phyloP scores from a whole-genome alignment of 2,113 vertebrate genomes.

The Corythaixoides concolor region DNA sequence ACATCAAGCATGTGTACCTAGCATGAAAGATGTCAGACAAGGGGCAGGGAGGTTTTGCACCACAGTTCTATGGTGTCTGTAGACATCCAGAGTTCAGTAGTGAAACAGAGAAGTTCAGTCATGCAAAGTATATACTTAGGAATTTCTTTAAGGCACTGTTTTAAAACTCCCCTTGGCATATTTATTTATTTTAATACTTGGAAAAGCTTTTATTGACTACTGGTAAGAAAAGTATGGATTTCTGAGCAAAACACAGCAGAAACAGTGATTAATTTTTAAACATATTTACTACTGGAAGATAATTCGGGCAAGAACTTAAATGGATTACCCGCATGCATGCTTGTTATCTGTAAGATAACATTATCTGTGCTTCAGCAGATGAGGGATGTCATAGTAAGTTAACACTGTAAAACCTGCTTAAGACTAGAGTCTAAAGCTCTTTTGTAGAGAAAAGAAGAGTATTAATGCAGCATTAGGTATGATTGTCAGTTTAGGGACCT shows the following conservation, averaged over 20 bases:
- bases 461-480: neutral
- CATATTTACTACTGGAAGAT: neutral
- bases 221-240: neutral
- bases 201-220: neutral
- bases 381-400: conserved; percentile 1
- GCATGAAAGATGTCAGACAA: conserved; percentile 4
- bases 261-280: neutral
- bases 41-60: neutral
- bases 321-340: neutral
- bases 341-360: neutral
- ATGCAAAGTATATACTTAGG: neutral
- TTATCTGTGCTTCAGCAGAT: conserved; percentile 31
- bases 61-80: neutral
- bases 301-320: conserved; percentile 5
- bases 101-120: conserved; percentile 5
- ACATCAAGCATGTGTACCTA: conserved; percentile 8
- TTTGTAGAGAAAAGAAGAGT: neutral
- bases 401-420: neutral
- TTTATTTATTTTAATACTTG: neutral
- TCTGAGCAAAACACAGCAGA: neutral
- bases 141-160: neutral
- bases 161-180: neutral
- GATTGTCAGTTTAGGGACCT: neutral
- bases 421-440: neutral
- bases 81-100: neutral